Conservation (phyloP, 1,140 invertebrate genomes). For the Trichonephila inaurata region DNA sequence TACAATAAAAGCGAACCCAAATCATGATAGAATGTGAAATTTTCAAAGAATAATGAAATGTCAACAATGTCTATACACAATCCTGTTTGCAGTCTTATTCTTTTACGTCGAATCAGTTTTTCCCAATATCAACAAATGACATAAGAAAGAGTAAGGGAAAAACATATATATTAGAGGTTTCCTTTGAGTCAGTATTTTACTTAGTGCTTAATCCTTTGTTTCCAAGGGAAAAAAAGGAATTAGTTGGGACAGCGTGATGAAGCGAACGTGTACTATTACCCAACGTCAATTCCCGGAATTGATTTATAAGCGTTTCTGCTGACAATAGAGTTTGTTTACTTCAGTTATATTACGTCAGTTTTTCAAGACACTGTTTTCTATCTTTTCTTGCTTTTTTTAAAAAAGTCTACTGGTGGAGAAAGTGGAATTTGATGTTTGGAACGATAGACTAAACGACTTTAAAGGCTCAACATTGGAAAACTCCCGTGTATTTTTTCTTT, state of each 20-base stretch:
- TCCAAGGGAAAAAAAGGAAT: background rate
- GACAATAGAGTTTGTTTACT: background rate
- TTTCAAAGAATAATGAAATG: no score
- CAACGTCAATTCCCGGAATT: no score
- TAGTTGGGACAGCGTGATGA: background rate
- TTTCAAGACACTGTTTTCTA: no score
- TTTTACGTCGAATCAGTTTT: background rate
- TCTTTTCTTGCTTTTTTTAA: no score
- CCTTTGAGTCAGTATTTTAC: background rate
- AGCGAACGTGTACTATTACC: background rate
- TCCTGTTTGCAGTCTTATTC: no score
- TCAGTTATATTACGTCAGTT: background rate
- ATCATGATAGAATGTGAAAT: no score
- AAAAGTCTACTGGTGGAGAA: no score
- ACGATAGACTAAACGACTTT: no score
- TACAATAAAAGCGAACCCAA: no score
- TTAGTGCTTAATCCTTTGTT: background rate
- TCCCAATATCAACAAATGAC: background rate
- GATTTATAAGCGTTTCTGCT: constrained; percentile 19
- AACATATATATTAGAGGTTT: background rate
- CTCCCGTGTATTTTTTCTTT: no score
- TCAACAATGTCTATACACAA: background rate
- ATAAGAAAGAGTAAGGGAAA: background rate
- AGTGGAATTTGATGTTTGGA: no score
- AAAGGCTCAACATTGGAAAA: no score